These are phyloP conservation scores for Zygogramma bicolorata DNA, from an alignment of 2,888 invertebrate species.

Conservation along the genomic window DNA sequence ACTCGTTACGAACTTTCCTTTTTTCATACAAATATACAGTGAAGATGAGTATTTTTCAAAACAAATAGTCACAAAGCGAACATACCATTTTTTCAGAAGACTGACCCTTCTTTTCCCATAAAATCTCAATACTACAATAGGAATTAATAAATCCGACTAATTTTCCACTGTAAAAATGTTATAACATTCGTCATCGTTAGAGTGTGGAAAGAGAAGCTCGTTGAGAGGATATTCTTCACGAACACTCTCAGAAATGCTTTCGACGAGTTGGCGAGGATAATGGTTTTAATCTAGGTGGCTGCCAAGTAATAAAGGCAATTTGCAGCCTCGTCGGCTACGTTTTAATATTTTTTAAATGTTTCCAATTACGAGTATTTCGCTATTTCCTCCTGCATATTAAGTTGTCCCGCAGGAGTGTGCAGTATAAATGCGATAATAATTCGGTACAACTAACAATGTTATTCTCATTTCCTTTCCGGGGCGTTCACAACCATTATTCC, in stretches of 20 bases:
- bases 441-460: not conserved
- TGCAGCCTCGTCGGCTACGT: not conserved
- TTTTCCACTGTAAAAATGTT: not conserved
- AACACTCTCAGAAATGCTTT: not conserved
- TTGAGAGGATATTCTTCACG: not conserved
- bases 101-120: not conserved
- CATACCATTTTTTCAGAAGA: not conserved
- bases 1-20: no score
- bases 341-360: not conserved
- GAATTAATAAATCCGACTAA: not conserved
- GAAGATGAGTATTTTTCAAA: no score
- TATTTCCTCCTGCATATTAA: not conserved
- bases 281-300: not conserved
- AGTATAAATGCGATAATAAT: not conserved
- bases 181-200: not conserved
- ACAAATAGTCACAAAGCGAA: no score
- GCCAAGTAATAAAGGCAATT: conserved; percentile 16
- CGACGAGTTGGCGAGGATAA: not conserved
- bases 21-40: no score
- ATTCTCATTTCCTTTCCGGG: not conserved
- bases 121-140: not conserved
- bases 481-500: no score
- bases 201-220: not conserved
- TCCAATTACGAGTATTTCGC: conserved; percentile 9
- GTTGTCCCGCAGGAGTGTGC: not conserved